Base-by-base conservation (phyloP, 2,888 invertebrate species). In the Epirrhoe tristata region DNA sequence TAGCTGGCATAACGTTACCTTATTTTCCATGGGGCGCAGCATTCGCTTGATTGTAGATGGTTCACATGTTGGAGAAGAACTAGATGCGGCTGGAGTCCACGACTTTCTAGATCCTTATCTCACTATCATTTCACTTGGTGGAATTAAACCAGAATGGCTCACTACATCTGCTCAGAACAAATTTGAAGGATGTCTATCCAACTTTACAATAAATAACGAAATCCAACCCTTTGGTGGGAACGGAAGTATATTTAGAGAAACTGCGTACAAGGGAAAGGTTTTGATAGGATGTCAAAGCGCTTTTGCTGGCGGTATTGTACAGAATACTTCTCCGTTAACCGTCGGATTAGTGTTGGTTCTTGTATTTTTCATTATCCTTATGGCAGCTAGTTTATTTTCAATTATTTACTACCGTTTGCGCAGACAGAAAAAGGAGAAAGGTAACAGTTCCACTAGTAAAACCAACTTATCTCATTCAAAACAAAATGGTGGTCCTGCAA, bases 311-410 rank as follows among this genome's bases (percentile, higher is more conserved):
- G 97, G 97, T 32, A 95, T 96, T 1, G 95, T 96, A 0, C 96
- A 97, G 74, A 96, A 96, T 5, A 96, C 98, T 2, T 97, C 98
- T 90, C 98, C 98, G 0, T 92, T 99, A 7, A 98, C 97, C 80
- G 98, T 98, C 70, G 99, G 98, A 61, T 97, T 99, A 66, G 98
- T 98, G 0, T 93, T 99, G 39, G 98, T 99, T 17, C 98, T 98
- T 71, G 97, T 98, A 31, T 98, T 99, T 93, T 98, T 99, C 82
- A 96, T 98, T 6, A 97, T 98, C 67, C 91, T 98, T 12, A 94
- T 98, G 58, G 96, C 98, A 10, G 98, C 98, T 12, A 98, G 98
- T 78, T 94, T 98, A 64, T 97, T 97, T 17, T 98, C 98, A 56
- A 98, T 98, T 81, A 95, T 98, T n/a, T 97, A 98, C 50, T 98